A percentile compares a stretch with the other conserved stretches of the same genome.
Evolutionary conservation across 2,797 vertebrate genomes (phyloP).

Genomic region (Peromyscus aztecus): DNA sequence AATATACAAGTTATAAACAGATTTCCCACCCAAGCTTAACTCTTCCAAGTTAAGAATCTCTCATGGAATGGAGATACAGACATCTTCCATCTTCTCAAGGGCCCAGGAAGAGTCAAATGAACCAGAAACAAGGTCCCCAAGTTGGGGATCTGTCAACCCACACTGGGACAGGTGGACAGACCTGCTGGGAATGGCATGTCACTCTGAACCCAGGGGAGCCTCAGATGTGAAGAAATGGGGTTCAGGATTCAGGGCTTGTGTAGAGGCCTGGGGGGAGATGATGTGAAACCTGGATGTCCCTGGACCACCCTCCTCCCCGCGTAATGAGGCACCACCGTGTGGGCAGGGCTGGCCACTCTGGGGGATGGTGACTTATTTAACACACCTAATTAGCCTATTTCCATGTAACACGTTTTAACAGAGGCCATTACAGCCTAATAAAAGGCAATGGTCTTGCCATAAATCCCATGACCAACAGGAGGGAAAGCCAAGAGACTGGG

Average conservation of each 20-base stretch:
- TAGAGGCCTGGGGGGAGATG: rapidly evolving
- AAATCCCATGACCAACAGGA: constrained; percentile 80
- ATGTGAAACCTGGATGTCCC: not conserved
- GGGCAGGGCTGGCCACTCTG: not conserved
- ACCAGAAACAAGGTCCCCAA: too few species aligned
- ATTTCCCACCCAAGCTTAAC: not conserved
- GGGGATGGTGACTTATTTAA: constrained; percentile 76
- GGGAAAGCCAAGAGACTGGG: constrained; percentile 29
- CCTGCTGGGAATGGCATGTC: not conserved
- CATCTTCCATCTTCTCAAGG: not conserved
- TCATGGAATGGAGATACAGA: not conserved
- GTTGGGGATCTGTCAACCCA: too few species aligned
- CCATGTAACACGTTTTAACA: constrained; percentile 77
- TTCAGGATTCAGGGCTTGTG: not conserved
- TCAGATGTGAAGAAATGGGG: not conserved
- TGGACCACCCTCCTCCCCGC: not conserved
- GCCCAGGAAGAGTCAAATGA: not conserved
- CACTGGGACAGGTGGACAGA: rapidly evolving
- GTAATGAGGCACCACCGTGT: not conserved
- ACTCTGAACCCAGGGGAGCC: rapidly evolving
- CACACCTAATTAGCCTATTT: constrained; percentile 82
- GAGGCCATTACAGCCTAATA: constrained; percentile 81
- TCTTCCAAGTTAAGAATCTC: not conserved
- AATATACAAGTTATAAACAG: not conserved
- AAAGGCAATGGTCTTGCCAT: constrained; percentile 74